Evolutionary conservation across 2,888 invertebrate genomes (phyloP).

Genomic region (Nomada fabriciana): DNA sequence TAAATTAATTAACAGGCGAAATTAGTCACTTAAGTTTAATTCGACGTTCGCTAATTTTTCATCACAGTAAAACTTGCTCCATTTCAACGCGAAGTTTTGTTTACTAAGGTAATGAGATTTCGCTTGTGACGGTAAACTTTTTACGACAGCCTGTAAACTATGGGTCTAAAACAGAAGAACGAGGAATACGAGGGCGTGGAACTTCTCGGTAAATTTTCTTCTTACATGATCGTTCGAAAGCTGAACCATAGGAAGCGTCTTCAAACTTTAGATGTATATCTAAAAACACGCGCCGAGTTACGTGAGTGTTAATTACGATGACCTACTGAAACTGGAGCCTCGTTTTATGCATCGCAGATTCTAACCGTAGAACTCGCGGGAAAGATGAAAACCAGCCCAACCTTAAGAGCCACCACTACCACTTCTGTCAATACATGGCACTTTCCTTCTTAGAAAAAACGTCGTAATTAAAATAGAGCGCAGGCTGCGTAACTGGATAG

Average conservation of each 20-base stretch:
- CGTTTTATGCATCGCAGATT: conserved; percentile 32
- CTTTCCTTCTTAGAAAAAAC: conserved; percentile 3
- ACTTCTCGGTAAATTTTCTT: conserved; percentile 12
- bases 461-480: conserved; percentile 5
- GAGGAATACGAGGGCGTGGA: background rate
- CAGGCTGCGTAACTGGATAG: background rate
- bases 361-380: background rate
- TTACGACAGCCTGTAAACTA: background rate
- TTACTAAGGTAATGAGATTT: background rate
- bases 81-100: background rate
- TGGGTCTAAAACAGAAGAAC: background rate
- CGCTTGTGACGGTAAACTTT: conserved; percentile 7
- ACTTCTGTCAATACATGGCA: background rate
- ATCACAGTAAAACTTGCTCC: background rate
- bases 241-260: background rate
- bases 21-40: background rate
- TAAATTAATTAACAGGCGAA: background rate
- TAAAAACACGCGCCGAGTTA: conserved; percentile 6
- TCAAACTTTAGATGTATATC: background rate
- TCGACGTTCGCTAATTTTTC: background rate
- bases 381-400: conserved; percentile 14
- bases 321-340: conserved; percentile 25
- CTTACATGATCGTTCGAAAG: conserved; percentile 1
- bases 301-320: conserved; percentile 43
- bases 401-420: background rate